A percentile compares a stretch with the other conserved stretches of the same genome.
Evolutionary conservation across 1,140 invertebrate genomes (phyloP).

Genomic region (Procambarus clarkii): DNA sequence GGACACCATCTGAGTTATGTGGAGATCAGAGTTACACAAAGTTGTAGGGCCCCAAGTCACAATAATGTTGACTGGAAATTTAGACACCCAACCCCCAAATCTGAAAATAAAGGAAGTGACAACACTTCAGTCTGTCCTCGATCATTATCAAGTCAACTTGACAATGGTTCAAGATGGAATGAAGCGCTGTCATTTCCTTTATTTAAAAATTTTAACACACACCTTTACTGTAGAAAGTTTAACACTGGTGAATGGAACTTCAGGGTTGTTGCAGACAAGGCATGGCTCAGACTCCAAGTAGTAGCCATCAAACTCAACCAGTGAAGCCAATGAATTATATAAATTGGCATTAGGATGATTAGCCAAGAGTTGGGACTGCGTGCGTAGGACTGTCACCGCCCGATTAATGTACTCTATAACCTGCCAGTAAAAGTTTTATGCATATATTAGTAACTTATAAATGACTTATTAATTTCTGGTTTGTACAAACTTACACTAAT

Average conservation of each 20-base stretch:
- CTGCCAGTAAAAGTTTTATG: slow-evolving; percentile 74
- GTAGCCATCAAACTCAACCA: slow-evolving; percentile 96
- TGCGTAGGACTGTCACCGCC: slow-evolving; percentile 88
- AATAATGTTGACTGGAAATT: too few relatives aligned
- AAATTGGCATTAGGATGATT: slow-evolving; percentile 95
- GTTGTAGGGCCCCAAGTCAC: too few relatives aligned
- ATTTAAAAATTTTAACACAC: neutral
- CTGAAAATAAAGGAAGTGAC: too few relatives aligned
- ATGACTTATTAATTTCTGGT: too few relatives aligned
- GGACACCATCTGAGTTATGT: too few relatives aligned
- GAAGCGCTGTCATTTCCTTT: too few relatives aligned
- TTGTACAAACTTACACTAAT: too few relatives aligned
- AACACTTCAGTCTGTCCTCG: too few relatives aligned
- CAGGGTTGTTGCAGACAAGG: slow-evolving; percentile 97
- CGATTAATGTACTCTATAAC: slow-evolving; percentile 88
- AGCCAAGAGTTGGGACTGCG: slow-evolving; percentile 90
- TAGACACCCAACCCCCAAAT: too few relatives aligned
- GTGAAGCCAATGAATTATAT: slow-evolving; percentile 92
- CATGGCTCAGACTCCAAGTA: slow-evolving; percentile 98
- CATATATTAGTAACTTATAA: neutral
- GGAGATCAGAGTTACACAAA: too few relatives aligned
- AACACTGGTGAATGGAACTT: slow-evolving; percentile 92
- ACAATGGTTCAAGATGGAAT: too few relatives aligned
- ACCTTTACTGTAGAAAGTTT: slow-evolving; percentile 95
- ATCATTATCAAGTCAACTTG: too few relatives aligned